Base-by-base conservation (phyloP, 1,140 invertebrate genomes). In the Ladona fulva region DNA sequence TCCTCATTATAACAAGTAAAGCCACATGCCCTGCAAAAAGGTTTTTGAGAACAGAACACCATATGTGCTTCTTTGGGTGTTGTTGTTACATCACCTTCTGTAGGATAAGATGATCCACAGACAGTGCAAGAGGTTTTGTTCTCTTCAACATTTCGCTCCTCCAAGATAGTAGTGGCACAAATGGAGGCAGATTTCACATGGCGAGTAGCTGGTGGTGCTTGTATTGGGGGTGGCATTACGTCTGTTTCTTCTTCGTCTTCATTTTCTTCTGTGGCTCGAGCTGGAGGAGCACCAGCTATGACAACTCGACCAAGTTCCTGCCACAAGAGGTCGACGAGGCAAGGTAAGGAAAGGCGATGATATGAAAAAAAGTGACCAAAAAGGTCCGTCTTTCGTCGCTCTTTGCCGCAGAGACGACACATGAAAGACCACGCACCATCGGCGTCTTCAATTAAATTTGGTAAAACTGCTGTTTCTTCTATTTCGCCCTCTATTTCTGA, bases 331-430 rank as follows among this genome's bases (percentile, higher is more conserved):
- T 78, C 59, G 25, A 80, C 78, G 22, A 79, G 74, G 42, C 77
- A 78, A 5, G 74, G 16, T 16, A 79, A 42, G 0, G 77, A 79
- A n/a, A 79, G 52, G 22, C 77, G 77, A 75, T 80, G 79, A 75
- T 79, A 79, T 25, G 77, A 77, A 75, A 75, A 78, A 77, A 79
- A 79, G 77, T 80, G 80, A 19, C 78, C 79, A 77, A 79, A 78
- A 44, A 78, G 77, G 66, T 80, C 79, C 22, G 76, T 42, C 42
- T 77, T 77, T 29, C 77, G 76, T n/a, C 78, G 59, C 76, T 77
- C 74, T 78, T 79, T 80, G 66, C 75, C 78, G 76, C 79, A 81
- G 0, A 80, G 77, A 42, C 25, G 24, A 76, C 78, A 80, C 14
- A 29, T 22, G 37, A 80, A 81, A 52, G 52, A 79, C 79, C 79